Evolutionary conservation across 2,888 invertebrate genomes (phyloP), one percentile per base, ranked within the genome.

Genomic region (Caenorhabditis sp.): DNA sequence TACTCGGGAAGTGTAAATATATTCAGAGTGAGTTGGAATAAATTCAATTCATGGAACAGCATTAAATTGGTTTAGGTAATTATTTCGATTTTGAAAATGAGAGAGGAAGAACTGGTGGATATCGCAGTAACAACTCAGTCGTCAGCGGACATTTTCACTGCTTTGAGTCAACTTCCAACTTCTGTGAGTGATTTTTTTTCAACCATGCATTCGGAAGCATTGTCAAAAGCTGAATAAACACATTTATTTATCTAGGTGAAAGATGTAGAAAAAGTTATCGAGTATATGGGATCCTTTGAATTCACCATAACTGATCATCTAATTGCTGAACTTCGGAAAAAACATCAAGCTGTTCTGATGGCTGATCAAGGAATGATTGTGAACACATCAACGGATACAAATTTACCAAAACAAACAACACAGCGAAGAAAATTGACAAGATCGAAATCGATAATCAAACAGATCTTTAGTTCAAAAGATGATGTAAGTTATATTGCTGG

Each of bases 121-220:
- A 91, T 95, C 81, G 95, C 95, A 85, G 96, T 96, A 89, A 43
- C 59, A 2, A 73, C 78, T 1, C 63, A 80, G 38, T 78, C 79
- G 3, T 96, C 97, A 0, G 97, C 97, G 14, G 95, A 96, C 90
- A 95, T 99, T 87, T 99, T 99, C 89, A 97, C 97, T 89, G 94
- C 95, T 2, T 90, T 99, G 1, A 96, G 96, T 21, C 95, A 96
- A 88, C 94, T 97, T 87, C 97, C 97, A 52, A 59, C 76, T 12
- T 63, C 69, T 43, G 76, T 76, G n/a, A 52, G 67, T 12, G 21
- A 17, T 1, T n/a, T n/a, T n/a, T n/a, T n/a, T n/a, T n/a, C n/a
- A n/a, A n/a, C n/a, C n/a, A n/a, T n/a, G n/a, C 7, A 23, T 38
- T 25, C 23, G 3, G 21, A 7, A 21, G 4, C 14, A 25, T 54